Conservation (phyloP, 1,140 invertebrate species). For the Apocrypta bakeri region DNA sequence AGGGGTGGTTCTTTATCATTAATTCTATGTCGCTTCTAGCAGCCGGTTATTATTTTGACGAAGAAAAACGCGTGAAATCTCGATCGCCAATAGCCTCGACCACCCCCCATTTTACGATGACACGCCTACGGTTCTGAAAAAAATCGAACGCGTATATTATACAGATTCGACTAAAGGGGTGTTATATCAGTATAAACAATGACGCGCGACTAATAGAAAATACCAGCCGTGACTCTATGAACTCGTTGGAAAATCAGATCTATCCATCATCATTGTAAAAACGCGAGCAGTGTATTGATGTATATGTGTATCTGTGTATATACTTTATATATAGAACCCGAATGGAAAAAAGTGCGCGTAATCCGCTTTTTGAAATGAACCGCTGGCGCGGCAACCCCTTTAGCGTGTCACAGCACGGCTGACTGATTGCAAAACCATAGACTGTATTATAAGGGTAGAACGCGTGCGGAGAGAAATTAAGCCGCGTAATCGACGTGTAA, state of each 20-base stretch:
- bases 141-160: neutral
- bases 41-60: neutral
- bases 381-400: conserved; percentile 62
- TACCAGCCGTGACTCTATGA: neutral
- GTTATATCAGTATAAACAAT: conserved; percentile 42
- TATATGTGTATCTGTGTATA: too few species aligned
- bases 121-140: neutral
- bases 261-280: neutral
- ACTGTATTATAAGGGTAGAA: conserved; percentile 62
- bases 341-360: conserved; percentile 59
- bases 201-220: neutral
- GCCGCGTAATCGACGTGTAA: conserved; percentile 75
- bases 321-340: too few species aligned
- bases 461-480: conserved; percentile 59
- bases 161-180: too few species aligned
- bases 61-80: neutral
- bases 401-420: conserved; percentile 73
- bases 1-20: neutral
- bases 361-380: conserved; percentile 71
- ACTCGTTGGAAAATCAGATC: neutral
- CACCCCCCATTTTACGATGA: too few species aligned
- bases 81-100: neutral
- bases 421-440: conserved; percentile 76
- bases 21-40: neutral
- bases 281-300: neutral